These are phyloP conservation scores for Arizona elegans DNA, from an alignment of 2,113 vertebrate species.

Conservation along the genomic window DNA sequence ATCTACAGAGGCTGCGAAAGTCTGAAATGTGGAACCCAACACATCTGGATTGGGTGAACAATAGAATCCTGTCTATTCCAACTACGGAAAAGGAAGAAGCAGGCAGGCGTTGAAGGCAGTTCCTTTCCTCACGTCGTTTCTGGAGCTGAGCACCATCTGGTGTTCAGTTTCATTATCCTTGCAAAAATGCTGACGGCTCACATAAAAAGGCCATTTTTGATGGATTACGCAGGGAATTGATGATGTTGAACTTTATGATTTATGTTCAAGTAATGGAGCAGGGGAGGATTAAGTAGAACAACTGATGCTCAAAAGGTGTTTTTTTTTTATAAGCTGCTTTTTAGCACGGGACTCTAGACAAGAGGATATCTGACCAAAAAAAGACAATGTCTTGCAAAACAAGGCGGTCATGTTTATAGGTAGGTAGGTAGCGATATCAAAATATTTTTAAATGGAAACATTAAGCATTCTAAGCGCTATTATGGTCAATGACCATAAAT, in stretches of 20 bases:
- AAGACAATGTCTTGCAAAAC: background rate
- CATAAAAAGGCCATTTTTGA: background rate
- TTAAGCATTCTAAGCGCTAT: no score
- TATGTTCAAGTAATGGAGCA: background rate
- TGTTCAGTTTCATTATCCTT: constrained; percentile 1
- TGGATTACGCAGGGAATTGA: background rate
- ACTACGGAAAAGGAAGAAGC: background rate
- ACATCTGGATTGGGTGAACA: background rate
- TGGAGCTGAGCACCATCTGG: constrained; percentile 28
- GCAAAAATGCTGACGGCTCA: background rate
- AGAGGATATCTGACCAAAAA: background rate
- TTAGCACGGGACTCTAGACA: background rate
- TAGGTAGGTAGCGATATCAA: no score
- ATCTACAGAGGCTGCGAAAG: background rate
- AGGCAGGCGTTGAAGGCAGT: background rate
- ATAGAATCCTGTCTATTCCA: background rate
- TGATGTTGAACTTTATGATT: background rate
- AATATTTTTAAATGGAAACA: no score
- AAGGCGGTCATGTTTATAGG: background rate
- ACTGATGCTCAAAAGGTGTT: background rate
- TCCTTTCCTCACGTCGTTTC: background rate
- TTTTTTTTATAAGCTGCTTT: background rate
- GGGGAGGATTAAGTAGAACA: background rate
- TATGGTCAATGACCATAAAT: no score
- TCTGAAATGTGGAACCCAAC: background rate